Base-by-base conservation (phyloP, 2,113 vertebrate genomes). In the Cairina moschata region DNA sequence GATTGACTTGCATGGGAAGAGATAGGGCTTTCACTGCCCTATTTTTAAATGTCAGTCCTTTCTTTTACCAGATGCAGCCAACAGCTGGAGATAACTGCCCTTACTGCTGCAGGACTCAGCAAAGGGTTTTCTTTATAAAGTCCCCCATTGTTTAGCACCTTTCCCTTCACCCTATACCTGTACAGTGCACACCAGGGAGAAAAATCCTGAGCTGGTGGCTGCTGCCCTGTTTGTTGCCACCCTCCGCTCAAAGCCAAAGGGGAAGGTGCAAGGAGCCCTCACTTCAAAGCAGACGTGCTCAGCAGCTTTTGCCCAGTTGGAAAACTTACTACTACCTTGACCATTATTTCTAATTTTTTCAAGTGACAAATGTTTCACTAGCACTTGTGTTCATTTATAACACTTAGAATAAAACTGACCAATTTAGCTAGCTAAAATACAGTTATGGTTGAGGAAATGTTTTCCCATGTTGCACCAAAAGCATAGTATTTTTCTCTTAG, bases 401-500 rank as follows among this genome's bases (percentile, higher is more conserved):
- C 77, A 55, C 63, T 87, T 93, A 86, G 54, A 91, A 73, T 83
- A 82, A 89, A 91, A 58, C 44, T 62, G 55, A 84, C 50, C 40
- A 66, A 59, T 83, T 79, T 71, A 84, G 40, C 40, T 2, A 5
- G 58, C 36, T 76, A 46, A 91, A 94, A 92, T 92, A 65, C 38
- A 67, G 4, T 76, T 67, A 14, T 32, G 26, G 36, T 76, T 50
- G 66, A 94, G 86, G 77, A 92, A 93, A 69, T 62, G 25, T 89
- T 89, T 84, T 95, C 56, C 81, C 66, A 21, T 63, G 55, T 69
- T 82, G 77, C 54, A 80, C 66, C 6, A 0, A 82, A 89, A 87
- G 66, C 17, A 0, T 86, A 46, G 89, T 82, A 58, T 83, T 96
- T 94, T 91, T 87, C 92, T 93, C 81, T 91, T 90, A 73, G 71